These are phyloP conservation scores for Cryptotermes secundus DNA, from an alignment of 1,140 invertebrate species.

Conservation along the genomic window DNA sequence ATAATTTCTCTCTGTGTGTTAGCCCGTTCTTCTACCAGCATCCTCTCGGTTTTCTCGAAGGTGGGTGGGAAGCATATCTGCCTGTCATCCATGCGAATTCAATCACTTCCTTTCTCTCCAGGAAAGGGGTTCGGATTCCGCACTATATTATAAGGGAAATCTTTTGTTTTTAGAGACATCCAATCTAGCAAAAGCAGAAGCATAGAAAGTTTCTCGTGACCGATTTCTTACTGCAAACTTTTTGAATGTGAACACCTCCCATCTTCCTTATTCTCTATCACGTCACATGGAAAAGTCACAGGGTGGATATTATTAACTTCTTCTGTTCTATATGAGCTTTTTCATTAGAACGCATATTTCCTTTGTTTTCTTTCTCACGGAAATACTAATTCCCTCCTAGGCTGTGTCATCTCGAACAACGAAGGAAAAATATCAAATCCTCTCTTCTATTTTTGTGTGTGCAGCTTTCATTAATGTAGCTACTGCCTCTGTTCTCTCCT, in stretches of 20 bases:
- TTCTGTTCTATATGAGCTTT: background rate
- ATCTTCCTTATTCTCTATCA: background rate
- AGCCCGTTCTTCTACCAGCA: background rate
- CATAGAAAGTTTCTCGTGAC: slow-evolving; percentile 3
- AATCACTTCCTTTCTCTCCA: background rate
- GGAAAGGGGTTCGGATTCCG: background rate
- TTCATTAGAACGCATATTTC: background rate
- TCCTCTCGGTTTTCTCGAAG: background rate
- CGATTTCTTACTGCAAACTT: background rate
- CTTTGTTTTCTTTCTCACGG: slow-evolving; percentile 2
- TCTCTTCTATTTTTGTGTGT: background rate
- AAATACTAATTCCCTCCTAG: slow-evolving; percentile 2
- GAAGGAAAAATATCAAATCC: background rate
- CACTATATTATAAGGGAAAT: background rate
- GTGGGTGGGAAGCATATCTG: background rate
- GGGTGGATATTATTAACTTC: background rate
- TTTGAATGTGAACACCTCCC: slow-evolving; percentile 11
- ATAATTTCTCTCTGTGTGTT: background rate
- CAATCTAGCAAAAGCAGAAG: background rate
- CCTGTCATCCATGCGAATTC: background rate
- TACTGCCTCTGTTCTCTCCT: background rate
- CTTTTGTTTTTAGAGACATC: background rate
- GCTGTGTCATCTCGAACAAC: background rate
- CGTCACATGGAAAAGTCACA: background rate
- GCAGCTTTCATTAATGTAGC: slow-evolving; percentile 1